Evolutionary conservation across 92 coral and sea anemone genomes (phyloP), one percentile per base, ranked within the genome.

Genomic region (Meandrina meandrites): DNA sequence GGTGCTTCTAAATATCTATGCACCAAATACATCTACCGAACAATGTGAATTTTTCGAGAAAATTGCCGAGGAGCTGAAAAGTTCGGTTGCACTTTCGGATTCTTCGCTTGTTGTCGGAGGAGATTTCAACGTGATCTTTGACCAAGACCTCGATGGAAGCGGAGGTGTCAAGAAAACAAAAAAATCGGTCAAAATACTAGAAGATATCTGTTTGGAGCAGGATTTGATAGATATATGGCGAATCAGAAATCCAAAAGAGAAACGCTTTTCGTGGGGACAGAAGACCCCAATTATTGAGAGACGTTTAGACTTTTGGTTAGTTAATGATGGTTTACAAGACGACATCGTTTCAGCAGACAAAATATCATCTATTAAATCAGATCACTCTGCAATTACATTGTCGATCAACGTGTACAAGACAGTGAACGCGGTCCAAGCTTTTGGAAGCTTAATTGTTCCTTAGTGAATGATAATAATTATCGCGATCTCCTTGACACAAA

Each of bases 401-500:
- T 17, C 22, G 32, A 48, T 85, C n/a, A 78, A 84, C 18, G 87
- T 57, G 74, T 86, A 32, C 76, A 81, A 12, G 84, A 86, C 35
- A 32, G 79, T 36, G 78, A 86, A 81, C 81, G 54, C 21, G 89
- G 92, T 47, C 89, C 85, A 28, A 77, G 88, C 32, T 85, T 74
- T 79, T 84, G 92, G 91, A 83, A 76, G 83, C 34, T 88, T 47
- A 47, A 47, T 47, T 47, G 5, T 10, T 4, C 50, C 10, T 47
- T 47, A 47, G 50, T 47, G 50, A 47, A 47, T 47, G 50, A 47
- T 47, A 47, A 47, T 10, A 47, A 47, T 47, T 47, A 47, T 47
- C 50, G 50, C 50, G 50, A 47, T 10, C 50, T 47, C 10, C 50
- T 47, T 47, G 50, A n/a, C n/a, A n/a, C n/a, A n/a, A n/a, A n/a